phyloP scores from a whole-genome alignment of 2,113 vertebrate genomes.

The Struthio camelus region DNA sequence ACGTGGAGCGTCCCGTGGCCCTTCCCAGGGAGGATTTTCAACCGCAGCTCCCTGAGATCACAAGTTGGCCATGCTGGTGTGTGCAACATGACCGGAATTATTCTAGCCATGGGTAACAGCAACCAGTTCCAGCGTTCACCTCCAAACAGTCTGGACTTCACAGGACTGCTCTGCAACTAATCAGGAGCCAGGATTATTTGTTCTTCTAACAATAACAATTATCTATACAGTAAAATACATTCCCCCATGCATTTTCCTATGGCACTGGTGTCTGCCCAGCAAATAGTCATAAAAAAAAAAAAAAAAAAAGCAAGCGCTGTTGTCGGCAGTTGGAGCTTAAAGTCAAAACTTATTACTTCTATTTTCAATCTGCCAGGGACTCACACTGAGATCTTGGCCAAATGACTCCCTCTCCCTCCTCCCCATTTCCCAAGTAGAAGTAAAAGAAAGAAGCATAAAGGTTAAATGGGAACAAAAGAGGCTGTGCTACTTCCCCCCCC shows the following conservation, averaged over 20 bases:
- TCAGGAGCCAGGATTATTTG: background rate
- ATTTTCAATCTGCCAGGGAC: slow-evolving; percentile 28
- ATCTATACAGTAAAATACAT: background rate
- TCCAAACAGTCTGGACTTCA: background rate
- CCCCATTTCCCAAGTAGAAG: background rate
- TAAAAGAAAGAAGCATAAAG: background rate
- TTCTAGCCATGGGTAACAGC: background rate
- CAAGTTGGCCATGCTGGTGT: background rate
- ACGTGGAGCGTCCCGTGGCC: background rate
- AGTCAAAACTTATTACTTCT: slow-evolving; percentile 43
- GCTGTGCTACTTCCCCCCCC: background rate
- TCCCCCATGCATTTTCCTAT: background rate
- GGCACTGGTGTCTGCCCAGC: background rate
- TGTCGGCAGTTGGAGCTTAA: slow-evolving; percentile 34
- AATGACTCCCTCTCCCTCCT: background rate
- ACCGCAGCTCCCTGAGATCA: background rate
- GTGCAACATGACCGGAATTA: rapidly evolving
- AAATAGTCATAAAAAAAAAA: background rate
- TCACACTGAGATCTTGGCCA: slow-evolving; percentile 14
- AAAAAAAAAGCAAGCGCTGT: rapidly evolving
- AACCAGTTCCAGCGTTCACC: rapidly evolving
- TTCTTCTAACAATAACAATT: background rate
- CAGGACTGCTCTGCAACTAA: background rate
- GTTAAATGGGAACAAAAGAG: slow-evolving; percentile 38
- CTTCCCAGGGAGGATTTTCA: background rate